These are phyloP conservation scores for Scrobipalpa atriplicella DNA, from an alignment of 2,888 invertebrate genomes.

Conservation along the genomic window DNA sequence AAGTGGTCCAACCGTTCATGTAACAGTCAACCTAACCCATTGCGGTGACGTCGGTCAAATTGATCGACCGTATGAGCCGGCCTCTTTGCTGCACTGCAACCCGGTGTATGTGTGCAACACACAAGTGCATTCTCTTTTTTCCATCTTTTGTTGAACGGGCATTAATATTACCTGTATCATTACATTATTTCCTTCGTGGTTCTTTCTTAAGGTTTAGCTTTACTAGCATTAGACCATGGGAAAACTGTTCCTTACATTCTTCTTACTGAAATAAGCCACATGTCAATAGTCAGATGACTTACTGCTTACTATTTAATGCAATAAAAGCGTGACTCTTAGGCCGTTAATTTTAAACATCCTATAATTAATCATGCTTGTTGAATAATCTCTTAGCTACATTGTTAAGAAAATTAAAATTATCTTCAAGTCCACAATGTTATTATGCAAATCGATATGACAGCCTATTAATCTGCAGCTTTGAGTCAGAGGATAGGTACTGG, in stretches of 20 bases:
- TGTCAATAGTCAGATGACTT: no score
- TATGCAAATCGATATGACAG: slow-evolving; percentile 1
- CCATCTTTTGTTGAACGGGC: background rate
- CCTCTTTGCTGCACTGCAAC: background rate
- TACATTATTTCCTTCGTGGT: no score
- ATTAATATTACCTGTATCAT: no score
- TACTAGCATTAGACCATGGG: no score
- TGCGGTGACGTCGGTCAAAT: background rate
- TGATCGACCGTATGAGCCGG: background rate
- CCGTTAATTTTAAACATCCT: no score
- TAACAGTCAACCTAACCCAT: background rate
- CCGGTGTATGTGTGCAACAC: background rate
- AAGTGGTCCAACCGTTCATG: background rate
- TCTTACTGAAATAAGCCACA: no score
- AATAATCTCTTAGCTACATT: background rate
- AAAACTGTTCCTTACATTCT: no score
- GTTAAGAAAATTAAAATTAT: background rate
- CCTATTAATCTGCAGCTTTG: slow-evolving; percentile 7
- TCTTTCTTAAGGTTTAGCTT: no score
- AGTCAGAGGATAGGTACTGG: background rate
- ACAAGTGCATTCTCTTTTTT: slow-evolving; percentile 6
- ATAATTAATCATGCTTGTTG: background rate
- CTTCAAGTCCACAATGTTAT: background rate
- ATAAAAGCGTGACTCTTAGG: no score
- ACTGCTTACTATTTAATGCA: no score